phyloP scores from a whole-genome alignment of 2,888 invertebrate genomes.

The Sepiola atlantica region DNA sequence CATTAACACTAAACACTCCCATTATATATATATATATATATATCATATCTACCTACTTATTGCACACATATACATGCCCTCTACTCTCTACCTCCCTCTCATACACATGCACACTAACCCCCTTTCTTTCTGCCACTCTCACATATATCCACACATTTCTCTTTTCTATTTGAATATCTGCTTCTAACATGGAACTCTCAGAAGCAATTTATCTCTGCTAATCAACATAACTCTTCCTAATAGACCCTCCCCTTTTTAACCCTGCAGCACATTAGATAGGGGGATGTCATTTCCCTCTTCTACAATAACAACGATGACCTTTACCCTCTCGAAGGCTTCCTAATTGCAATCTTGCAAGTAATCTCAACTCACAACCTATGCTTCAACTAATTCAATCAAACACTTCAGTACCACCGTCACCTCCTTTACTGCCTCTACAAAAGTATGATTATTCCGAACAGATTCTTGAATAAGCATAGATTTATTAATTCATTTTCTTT shows the following conservation, averaged over 20 bases:
- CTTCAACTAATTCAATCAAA: not conserved
- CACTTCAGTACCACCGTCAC: not conserved
- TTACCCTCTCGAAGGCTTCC: not conserved
- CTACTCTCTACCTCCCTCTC: too few species aligned
- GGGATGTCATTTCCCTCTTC: conserved; percentile 8
- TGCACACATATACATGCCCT: too few species aligned
- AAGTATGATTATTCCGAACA: not conserved
- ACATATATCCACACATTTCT: not conserved
- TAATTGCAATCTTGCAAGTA: conserved; percentile 6
- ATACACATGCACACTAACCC: not conserved
- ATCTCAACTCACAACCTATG: not conserved
- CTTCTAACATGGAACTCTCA: not conserved
- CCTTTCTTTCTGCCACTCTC: not conserved
- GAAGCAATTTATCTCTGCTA: not conserved
- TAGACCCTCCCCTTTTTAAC: not conserved
- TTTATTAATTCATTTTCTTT: not conserved
- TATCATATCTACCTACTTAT: too few species aligned
- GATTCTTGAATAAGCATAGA: too few species aligned
- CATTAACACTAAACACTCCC: not conserved
- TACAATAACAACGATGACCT: conserved; percentile 8
- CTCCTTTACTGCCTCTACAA: not conserved
- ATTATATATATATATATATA: too few species aligned
- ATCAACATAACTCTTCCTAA: conserved; percentile 9
- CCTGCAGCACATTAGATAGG: conserved; percentile 10
- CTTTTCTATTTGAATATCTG: not conserved